A percentile compares a stretch with the other conserved stretches of the same genome.
These are phyloP conservation scores for Diadema setosum DNA, from an alignment of 35 echinoderm and acorn worm species.

Conservation along the genomic window DNA sequence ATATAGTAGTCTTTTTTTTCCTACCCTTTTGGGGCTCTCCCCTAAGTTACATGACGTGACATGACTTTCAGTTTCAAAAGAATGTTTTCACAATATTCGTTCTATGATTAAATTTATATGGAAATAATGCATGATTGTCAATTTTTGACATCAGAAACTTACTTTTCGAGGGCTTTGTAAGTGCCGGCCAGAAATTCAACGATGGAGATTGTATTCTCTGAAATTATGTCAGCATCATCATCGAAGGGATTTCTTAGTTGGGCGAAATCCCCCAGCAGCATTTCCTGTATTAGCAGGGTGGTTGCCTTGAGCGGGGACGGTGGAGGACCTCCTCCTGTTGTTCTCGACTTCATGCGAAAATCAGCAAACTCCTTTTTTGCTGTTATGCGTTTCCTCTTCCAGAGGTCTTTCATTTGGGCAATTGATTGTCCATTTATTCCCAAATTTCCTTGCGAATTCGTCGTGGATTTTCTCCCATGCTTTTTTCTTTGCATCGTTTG, in stretches of 20 bases:
- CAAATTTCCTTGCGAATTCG: background rate
- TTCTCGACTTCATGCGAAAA: background rate
- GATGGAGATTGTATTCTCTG: too few species aligned
- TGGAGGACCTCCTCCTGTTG: background rate
- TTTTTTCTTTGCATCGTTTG: background rate
- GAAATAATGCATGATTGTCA: too few species aligned
- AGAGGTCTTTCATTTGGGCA: background rate
- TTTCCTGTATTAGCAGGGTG: background rate
- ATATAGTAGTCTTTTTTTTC: background rate
- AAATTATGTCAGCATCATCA: background rate
- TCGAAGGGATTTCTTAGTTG: background rate
- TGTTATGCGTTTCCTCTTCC: background rate
- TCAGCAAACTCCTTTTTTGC: background rate
- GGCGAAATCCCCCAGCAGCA: background rate
- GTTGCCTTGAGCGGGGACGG: background rate
- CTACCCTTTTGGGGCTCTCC: background rate
- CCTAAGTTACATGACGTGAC: background rate
- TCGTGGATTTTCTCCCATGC: background rate
- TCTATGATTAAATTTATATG: too few species aligned
- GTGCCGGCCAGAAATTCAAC: too few species aligned
- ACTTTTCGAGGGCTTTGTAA: too few species aligned
- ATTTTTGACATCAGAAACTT: too few species aligned
- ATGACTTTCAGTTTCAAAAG: too few species aligned
- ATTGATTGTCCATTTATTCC: background rate
- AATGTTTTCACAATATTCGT: too few species aligned